phyloP scores from a whole-genome alignment of 23 tunicate genomes.

The Ciona savignyi region DNA sequence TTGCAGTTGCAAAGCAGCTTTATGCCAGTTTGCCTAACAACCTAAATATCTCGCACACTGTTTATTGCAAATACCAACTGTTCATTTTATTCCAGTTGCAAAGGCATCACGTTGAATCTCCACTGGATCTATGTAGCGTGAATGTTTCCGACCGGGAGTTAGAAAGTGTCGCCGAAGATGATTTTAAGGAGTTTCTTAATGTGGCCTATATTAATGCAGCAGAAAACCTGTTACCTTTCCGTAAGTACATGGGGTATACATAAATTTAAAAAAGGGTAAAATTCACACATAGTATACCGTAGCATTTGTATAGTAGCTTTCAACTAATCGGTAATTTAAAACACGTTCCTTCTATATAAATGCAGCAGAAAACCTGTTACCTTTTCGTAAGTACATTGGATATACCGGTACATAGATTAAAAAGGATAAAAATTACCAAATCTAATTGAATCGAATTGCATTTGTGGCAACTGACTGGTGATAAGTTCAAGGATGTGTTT shows the following conservation, averaged over 20 bases:
- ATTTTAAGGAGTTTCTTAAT: constrained; percentile 54
- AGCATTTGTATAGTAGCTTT: no score
- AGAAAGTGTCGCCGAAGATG: constrained; percentile 31
- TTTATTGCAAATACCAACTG: no score
- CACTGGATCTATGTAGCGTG: constrained; percentile 74
- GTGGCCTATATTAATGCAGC: constrained; percentile 90
- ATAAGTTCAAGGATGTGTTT: no score
- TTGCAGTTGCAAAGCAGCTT: no score
- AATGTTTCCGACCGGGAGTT: constrained; percentile 50
- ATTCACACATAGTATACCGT: background rate
- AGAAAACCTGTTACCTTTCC: constrained; percentile 72
- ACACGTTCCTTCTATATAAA: no score
- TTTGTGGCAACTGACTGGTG: background rate
- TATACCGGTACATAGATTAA: background rate
- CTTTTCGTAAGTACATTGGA: constrained; percentile 62
- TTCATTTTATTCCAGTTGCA: constrained; percentile 13
- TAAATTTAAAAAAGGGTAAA: no score
- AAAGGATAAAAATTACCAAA: no score
- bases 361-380: constrained; percentile 77
- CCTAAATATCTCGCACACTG: no score
- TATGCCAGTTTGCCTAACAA: no score
- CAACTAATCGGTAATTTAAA: no score
- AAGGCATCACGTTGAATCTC: constrained; percentile 56
- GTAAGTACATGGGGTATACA: constrained; percentile 38
- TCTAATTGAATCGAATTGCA: no score